Evolutionary conservation across 1,140 invertebrate genomes (phyloP).

Genomic region (Drosophila micromelanica): DNA sequence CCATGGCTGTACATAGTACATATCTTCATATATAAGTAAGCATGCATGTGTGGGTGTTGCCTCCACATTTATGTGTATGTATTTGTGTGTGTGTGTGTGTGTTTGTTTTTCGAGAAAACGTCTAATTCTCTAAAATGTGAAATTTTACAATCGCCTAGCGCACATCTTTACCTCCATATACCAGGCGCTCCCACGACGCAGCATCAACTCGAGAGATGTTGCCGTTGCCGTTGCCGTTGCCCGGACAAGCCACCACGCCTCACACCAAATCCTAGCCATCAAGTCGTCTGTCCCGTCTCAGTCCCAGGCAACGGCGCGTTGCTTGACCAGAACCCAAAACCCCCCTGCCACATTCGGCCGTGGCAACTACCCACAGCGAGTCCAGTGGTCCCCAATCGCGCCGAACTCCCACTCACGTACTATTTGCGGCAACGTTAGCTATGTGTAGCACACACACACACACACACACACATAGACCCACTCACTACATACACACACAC

Average conservation of each 20-base stretch:
- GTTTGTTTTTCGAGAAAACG: slow-evolving; percentile 75
- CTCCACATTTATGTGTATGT: slow-evolving; percentile 33
- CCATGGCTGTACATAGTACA: slow-evolving; percentile 21
- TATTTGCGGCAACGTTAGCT: slow-evolving; percentile 76
- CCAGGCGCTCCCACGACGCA: slow-evolving; percentile 56
- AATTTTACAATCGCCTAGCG: slow-evolving; percentile 83
- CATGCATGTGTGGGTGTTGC: slow-evolving; percentile 24
- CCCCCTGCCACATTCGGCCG: slow-evolving; percentile 44
- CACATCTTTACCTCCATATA: slow-evolving; percentile 73
- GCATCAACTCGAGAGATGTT: slow-evolving; percentile 67
- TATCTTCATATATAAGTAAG: slow-evolving; percentile 22
- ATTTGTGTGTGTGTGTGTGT: slow-evolving; percentile 45
- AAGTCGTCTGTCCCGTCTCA: slow-evolving; percentile 76
- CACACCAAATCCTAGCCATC: slow-evolving; percentile 60
- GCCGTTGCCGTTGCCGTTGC: slow-evolving; percentile 69
- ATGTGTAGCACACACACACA: slow-evolving; percentile 63
- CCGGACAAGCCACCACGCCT: slow-evolving; percentile 54
- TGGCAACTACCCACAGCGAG: slow-evolving; percentile 79
- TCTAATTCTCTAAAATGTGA: slow-evolving; percentile 83
- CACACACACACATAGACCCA: slow-evolving; percentile 9
- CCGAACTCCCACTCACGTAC: slow-evolving; percentile 78
- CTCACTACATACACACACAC: slow-evolving; percentile 13
- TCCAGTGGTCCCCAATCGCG: slow-evolving; percentile 77
- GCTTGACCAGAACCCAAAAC: slow-evolving; percentile 63
- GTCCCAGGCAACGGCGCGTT: slow-evolving; percentile 63